Evolutionary conservation across 2,797 vertebrate genomes (phyloP).

Genomic region (Hypotaenidia philippensis): DNA sequence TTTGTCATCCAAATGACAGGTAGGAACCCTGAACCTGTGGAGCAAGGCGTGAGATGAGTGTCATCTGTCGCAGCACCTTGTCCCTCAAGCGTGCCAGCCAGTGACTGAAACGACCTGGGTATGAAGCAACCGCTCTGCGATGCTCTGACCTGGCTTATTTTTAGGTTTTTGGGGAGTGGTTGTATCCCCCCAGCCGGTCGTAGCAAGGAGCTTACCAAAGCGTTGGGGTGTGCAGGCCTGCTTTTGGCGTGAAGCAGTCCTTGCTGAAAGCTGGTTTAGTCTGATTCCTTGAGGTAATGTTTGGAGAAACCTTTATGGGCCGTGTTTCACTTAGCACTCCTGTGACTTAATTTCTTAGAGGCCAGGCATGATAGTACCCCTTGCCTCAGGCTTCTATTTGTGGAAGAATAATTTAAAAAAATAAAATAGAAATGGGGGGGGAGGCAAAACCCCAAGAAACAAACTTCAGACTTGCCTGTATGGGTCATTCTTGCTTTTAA

Average conservation of each 20-base stretch:
- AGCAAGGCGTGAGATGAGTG: accelerated
- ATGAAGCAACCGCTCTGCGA: neutral
- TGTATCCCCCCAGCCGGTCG: neutral
- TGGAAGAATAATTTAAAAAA: neutral
- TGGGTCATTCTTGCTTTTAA: neutral
- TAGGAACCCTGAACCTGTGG: neutral
- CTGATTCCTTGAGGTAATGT: neutral
- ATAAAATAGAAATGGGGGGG: too few relatives aligned
- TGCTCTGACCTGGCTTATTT: neutral
- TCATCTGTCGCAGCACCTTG: neutral
- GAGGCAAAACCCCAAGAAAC: neutral
- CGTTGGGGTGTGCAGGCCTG: neutral
- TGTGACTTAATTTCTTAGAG: neutral
- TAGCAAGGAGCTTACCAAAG: neutral
- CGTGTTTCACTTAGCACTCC: neutral
- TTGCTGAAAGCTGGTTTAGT: neutral
- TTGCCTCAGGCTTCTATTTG: neutral
- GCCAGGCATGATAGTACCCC: neutral
- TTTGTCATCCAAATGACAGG: neutral
- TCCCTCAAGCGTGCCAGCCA: neutral
- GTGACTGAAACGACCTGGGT: neutral
- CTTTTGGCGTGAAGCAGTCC: neutral
- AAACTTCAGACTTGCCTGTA: neutral
- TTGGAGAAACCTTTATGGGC: neutral
- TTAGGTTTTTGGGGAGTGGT: neutral